Conservation (phyloP, 2,888 invertebrate genomes). For the Pseudococcus jackbeardsleyi region DNA sequence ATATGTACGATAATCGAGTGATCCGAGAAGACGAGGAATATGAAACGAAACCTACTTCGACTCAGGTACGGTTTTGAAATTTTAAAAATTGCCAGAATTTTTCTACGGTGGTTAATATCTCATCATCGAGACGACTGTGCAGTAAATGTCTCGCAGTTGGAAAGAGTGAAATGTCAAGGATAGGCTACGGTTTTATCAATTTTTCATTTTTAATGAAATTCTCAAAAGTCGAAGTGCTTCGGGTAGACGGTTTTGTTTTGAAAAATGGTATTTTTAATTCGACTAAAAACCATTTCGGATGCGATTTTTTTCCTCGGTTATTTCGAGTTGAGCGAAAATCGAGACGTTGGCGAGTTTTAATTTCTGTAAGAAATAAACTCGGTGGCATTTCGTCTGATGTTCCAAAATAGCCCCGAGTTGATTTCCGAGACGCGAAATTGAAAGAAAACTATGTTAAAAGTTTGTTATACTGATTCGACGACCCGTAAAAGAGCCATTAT, state of each 20-base stretch:
- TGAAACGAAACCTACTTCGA: conserved; percentile 35
- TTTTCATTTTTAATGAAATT: conserved; percentile 42
- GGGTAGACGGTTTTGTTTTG: neutral
- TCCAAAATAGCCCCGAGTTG: neutral
- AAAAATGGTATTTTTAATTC: conserved; percentile 14
- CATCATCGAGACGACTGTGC: neutral
- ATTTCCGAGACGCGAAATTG: neutral
- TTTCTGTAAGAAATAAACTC: neutral
- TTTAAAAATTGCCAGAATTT: neutral
- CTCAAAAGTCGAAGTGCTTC: neutral
- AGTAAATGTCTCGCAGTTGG: neutral
- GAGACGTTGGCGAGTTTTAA: no score
- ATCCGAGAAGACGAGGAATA: conserved; percentile 64
- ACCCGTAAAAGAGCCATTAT: neutral
- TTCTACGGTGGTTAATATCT: neutral
- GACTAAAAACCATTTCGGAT: neutral
- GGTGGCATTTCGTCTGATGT: neutral
- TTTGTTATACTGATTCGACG: neutral
- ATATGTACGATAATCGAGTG: conserved; percentile 61
- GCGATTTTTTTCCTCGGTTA: neutral
- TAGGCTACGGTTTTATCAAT: neutral
- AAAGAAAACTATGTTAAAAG: neutral
- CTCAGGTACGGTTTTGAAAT: conserved; percentile 58
- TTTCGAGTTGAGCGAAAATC: neutral
- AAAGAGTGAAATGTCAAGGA: neutral